Evolutionary conservation across 2,113 vertebrate genomes (phyloP).

Genomic region (Apus apus): DNA sequence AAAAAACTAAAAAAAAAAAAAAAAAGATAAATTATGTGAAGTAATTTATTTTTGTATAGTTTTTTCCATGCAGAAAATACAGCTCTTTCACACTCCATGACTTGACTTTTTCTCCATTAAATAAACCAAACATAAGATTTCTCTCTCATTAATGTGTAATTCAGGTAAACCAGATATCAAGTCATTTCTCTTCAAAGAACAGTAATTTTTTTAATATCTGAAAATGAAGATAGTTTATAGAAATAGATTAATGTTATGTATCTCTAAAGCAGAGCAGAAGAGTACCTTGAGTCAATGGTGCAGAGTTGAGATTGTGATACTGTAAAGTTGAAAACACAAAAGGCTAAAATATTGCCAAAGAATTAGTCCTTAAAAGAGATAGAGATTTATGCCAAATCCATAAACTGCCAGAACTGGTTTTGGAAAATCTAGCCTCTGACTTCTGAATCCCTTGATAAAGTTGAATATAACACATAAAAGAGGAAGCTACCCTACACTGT

Average conservation of each 20-base stretch:
- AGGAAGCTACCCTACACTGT: background rate
- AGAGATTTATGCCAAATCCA: background rate
- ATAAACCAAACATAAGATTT: background rate
- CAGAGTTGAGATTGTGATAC: background rate
- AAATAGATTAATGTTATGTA: background rate
- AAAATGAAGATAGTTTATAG: background rate
- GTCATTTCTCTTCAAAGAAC: background rate
- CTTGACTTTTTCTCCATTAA: slow-evolving; percentile 45
- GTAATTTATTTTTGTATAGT: slow-evolving; percentile 47
- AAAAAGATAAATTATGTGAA: background rate
- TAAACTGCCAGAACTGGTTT: background rate
- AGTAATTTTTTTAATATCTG: background rate
- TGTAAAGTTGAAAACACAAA: background rate
- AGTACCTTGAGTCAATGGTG: background rate
- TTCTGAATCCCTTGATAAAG: background rate
- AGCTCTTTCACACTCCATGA: background rate
- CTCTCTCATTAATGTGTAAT: background rate
- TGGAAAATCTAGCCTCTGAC: background rate
- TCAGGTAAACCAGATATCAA: background rate
- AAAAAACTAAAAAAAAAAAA: too few species aligned
- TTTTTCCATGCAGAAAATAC: slow-evolving; percentile 16
- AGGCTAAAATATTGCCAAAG: background rate
- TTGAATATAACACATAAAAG: background rate
- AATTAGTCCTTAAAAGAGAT: background rate
- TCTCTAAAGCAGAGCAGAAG: background rate